A percentile compares a stretch with the other conserved stretches of the same genome.
phyloP scores from a whole-genome alignment of 2,888 invertebrate species.

The Baccha elongata region DNA sequence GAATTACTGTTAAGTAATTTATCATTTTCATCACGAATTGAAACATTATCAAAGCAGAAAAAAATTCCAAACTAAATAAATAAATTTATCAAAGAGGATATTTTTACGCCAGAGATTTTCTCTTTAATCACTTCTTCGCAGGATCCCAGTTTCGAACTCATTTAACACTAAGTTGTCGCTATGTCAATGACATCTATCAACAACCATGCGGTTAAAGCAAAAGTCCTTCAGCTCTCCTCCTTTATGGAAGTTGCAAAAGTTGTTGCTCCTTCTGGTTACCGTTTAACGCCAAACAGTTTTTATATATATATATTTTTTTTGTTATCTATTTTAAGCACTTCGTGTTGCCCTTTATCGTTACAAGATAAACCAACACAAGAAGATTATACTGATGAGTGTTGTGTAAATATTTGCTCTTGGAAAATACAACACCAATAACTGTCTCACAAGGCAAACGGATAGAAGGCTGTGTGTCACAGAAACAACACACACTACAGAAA shows the following conservation, averaged over 20 bases:
- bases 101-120: neutral
- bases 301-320: constrained; percentile 45
- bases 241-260: constrained; percentile 31
- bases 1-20: too few relatives aligned
- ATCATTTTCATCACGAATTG: too few relatives aligned
- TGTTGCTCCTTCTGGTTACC: constrained; percentile 42
- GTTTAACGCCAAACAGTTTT: constrained; percentile 17
- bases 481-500: constrained; percentile 1
- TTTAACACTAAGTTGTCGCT: constrained; percentile 55
- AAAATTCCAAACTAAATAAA: too few relatives aligned
- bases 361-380: constrained; percentile 70
- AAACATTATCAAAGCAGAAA: too few relatives aligned
- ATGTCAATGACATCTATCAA: constrained; percentile 57
- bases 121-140: constrained; percentile 19
- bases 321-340: constrained; percentile 47
- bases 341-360: constrained; percentile 67
- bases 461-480: constrained; percentile 1
- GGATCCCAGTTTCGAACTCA: constrained; percentile 25
- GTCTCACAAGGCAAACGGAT: neutral
- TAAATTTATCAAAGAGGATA: too few relatives aligned
- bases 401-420: constrained; percentile 72
- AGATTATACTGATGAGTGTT: constrained; percentile 73
- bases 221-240: constrained; percentile 35
- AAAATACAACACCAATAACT: constrained; percentile 70
- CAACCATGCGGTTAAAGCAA: constrained; percentile 49